Evolutionary conservation across 2,888 invertebrate species (phyloP).

Genomic region (Latrodectus elegans): DNA sequence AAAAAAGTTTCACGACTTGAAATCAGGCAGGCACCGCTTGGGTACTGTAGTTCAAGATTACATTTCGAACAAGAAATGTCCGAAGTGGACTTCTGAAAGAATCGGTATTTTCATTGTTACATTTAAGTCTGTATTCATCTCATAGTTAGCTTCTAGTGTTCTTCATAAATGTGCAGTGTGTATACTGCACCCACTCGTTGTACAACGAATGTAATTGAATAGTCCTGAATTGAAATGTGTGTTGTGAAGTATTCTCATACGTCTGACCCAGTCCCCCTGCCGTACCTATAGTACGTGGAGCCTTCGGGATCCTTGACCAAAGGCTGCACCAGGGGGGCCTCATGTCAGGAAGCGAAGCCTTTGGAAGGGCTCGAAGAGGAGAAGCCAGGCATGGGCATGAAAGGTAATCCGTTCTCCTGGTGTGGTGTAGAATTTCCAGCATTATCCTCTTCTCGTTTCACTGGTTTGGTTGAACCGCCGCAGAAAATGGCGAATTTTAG

Average conservation of each 20-base stretch:
- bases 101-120: too few relatives aligned
- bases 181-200: not conserved
- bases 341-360: conserved; percentile 69
- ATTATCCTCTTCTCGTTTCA: conserved; percentile 46
- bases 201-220: not conserved
- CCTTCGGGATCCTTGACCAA: conserved; percentile 61
- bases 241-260: conserved; percentile 31
- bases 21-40: too few relatives aligned
- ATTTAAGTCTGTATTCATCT: too few relatives aligned
- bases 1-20: too few relatives aligned
- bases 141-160: not conserved
- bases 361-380: conserved; percentile 56
- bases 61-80: too few relatives aligned
- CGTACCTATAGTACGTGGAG: conserved; percentile 66
- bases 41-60: too few relatives aligned
- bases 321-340: conserved; percentile 67
- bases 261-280: conserved; percentile 58
- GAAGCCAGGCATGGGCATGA: conserved; percentile 70
- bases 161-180: not conserved
- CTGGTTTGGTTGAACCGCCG: conserved; percentile 71
- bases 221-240: not conserved
- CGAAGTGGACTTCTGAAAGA: too few relatives aligned
- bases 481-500: conserved; percentile 71
- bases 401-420: conserved; percentile 70
- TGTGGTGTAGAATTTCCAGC: conserved; percentile 42